Conservation (phyloP, 2,797 vertebrate species). For the Syngnathus acus region DNA sequence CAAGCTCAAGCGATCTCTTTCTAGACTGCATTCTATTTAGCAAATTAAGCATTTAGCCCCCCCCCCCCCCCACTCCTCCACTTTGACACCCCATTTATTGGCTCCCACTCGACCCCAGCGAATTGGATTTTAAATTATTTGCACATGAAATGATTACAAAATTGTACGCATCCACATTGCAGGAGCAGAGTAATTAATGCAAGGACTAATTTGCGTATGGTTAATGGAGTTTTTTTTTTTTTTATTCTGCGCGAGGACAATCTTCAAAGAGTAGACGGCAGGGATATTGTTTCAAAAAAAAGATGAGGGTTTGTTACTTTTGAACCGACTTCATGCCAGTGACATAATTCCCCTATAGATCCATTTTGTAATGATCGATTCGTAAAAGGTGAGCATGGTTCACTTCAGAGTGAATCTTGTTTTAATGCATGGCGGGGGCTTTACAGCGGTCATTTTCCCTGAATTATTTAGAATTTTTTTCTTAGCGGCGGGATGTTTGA, state of each 20-base stretch:
- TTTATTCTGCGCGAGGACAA: conserved; percentile 30
- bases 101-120: conserved; percentile 35
- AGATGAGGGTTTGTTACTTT: neutral
- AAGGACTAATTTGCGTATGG: conserved; percentile 66
- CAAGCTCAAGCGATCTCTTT: conserved; percentile 41
- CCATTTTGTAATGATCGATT: conserved; percentile 37
- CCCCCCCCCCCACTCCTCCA: conserved; percentile 18
- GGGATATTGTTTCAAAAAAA: conserved; percentile 16
- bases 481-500: conserved; percentile 65
- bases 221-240: conserved; percentile 71
- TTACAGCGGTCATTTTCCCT: conserved; percentile 31
- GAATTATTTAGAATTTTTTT: conserved; percentile 73
- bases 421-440: conserved; percentile 54
- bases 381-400: conserved; percentile 37
- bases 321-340: neutral
- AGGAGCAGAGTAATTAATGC: conserved; percentile 67
- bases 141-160: conserved; percentile 64
- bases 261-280: conserved; percentile 64
- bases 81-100: conserved; percentile 39
- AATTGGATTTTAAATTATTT: conserved; percentile 65
- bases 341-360: neutral
- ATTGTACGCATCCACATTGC: conserved; percentile 51
- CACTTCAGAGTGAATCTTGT: conserved; percentile 31
- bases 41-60: conserved; percentile 51
- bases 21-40: conserved; percentile 53